phyloP scores from a whole-genome alignment of 1,140 invertebrate genomes.

The Brachystomella parvula region DNA sequence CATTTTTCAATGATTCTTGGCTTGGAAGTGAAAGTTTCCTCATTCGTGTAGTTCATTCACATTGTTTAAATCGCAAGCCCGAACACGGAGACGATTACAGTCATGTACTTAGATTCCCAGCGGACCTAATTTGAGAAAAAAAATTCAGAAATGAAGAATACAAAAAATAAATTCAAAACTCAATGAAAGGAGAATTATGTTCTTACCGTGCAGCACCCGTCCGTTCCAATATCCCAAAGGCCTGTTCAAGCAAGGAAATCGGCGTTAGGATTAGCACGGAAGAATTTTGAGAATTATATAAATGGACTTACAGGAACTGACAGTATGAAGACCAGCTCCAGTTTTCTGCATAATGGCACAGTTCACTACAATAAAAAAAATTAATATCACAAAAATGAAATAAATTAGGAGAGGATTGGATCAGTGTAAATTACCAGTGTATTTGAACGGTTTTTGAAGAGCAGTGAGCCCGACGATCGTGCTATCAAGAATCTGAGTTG shows the following conservation, averaged over 20 bases:
- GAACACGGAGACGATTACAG: conserved; percentile 91
- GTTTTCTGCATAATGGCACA: conserved; percentile 98
- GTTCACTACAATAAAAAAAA: conserved; percentile 55
- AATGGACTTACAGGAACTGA: conserved; percentile 50
- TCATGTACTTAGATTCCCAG: conserved; percentile 99
- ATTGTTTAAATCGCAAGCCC: conserved; percentile 45
- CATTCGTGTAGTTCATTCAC: neutral
- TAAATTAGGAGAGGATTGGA: neutral
- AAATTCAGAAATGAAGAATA: too few species aligned
- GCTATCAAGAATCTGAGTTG: conserved; percentile 86
- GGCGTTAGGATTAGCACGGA: too few species aligned
- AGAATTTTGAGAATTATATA: too few species aligned
- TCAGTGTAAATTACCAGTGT: conserved; percentile 55
- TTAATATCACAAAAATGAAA: neutral
- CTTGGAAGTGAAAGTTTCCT: too few species aligned
- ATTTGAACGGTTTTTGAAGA: conserved; percentile 95
- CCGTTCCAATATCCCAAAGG: conserved; percentile 93
- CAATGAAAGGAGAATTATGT: too few species aligned
- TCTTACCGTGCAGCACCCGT: conserved; percentile 85
- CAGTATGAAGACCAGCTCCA: conserved; percentile 90
- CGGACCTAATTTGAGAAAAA: conserved; percentile 49
- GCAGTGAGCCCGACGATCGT: conserved; percentile 85
- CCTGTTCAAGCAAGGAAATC: conserved; percentile 64
- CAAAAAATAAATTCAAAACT: too few species aligned
- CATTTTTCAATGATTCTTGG: too few species aligned